Conservation (phyloP, 2,888 invertebrate species). For the Zaprionus bogoriensis region DNA sequence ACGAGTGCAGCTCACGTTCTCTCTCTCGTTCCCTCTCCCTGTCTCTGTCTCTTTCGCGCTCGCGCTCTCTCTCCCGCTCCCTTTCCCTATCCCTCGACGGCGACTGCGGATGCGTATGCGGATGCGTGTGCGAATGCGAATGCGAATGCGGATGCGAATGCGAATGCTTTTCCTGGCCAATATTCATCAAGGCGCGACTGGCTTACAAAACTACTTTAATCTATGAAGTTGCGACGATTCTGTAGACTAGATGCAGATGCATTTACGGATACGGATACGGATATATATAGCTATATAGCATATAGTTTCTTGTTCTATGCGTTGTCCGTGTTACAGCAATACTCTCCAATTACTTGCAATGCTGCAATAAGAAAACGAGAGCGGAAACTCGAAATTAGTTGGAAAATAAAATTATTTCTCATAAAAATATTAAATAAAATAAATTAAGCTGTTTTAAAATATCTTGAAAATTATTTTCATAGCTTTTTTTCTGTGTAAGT, state of each 20-base stretch:
- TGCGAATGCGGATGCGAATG: slow-evolving; percentile 39
- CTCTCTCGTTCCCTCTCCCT: no score
- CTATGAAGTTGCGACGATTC: slow-evolving; percentile 33
- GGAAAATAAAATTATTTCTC: background rate
- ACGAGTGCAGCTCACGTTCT: no score
- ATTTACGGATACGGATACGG: background rate
- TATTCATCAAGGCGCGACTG: slow-evolving; percentile 78
- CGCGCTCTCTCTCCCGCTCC: no score
- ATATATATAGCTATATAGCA: no score
- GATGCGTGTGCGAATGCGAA: slow-evolving; percentile 26
- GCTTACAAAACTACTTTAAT: slow-evolving; percentile 50
- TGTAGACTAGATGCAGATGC: slow-evolving; percentile 66
- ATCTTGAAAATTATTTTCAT: no score
- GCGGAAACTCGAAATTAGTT: background rate
- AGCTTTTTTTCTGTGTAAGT: no score
- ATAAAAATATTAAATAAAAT: no score
- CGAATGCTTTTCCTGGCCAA: slow-evolving; percentile 76
- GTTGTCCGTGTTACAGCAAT: slow-evolving; percentile 8
- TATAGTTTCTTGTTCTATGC: slow-evolving; percentile 7
- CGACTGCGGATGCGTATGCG: slow-evolving; percentile 25
- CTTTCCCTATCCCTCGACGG: no score
- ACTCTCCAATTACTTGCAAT: background rate
- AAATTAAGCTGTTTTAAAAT: no score
- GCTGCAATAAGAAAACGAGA: slow-evolving; percentile 18
- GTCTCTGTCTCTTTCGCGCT: no score